Base-by-base conservation (phyloP, 1,140 invertebrate species). In the Saxidomus purpurata region DNA sequence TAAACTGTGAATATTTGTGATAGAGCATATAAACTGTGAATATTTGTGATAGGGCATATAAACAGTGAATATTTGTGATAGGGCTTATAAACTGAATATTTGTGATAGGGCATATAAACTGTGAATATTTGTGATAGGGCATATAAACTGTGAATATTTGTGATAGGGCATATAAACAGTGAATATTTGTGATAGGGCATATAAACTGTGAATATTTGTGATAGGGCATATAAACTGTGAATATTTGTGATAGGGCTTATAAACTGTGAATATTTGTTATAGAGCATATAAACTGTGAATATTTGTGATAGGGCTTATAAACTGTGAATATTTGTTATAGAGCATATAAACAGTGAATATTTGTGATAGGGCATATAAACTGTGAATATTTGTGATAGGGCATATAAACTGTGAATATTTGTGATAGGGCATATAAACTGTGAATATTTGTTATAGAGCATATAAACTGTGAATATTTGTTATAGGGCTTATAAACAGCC, bases 301-400 rank as follows among this genome's bases (percentile, higher is more conserved):
- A 40, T 40, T 1, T 13, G 0, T 74, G 69, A 36, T 13, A 43
- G 43, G 15, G 43, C 15, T 43, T 15, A 13, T 55, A 22, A 55
- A 55, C 19, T 11, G 19, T 55, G 19, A 55, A 19, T 55, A 55
- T 55, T 8, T 22, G 3, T 55, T 8, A 55, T 3, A 19, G 52
- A 36, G 40, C 40, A 15, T 31, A 36, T 36, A 36, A 40, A 36
- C 34, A n/a, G 63, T 69, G 28, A 1, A 28, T 69, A 36, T 74
- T 43, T 95, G 94, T 91, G 94, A 95, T 13, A 90, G 92, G 49
- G 94, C 94, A 17, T 94, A 93, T 74, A 95, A 90, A 93, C 90
- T 92, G 94, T 8, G 8, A 17, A 17, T 47, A 47, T 9, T 17
- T 55, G 52, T 6, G 22, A 55, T 13, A n/a, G 52, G 4, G 43